Conservation (phyloP, 2,888 invertebrate species). For the Dromius quadrimaculatus region DNA sequence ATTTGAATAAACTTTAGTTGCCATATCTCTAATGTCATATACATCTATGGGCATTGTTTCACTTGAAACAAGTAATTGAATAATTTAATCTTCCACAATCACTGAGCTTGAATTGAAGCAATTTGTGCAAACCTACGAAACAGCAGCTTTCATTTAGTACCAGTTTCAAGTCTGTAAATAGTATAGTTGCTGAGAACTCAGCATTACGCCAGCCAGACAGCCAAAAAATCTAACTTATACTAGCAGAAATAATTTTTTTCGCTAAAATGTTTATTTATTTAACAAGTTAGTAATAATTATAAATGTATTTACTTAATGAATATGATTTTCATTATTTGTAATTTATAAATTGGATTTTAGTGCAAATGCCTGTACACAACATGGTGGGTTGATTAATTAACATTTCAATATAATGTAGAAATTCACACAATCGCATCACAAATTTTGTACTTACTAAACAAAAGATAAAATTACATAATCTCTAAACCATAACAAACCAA, state of each 20-base stretch:
- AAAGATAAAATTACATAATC: conserved; percentile 40
- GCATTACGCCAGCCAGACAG: too few relatives aligned
- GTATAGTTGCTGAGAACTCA: too few relatives aligned
- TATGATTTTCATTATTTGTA: conserved; percentile 3
- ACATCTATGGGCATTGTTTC: too few relatives aligned
- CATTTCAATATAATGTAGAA: conserved; percentile 37
- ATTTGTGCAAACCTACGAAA: too few relatives aligned
- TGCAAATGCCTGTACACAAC: conserved; percentile 52
- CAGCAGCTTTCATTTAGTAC: too few relatives aligned
- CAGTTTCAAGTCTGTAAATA: too few relatives aligned
- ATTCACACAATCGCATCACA: conserved; percentile 28
- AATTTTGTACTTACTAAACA: conserved; percentile 51
- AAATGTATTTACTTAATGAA: conserved; percentile 17
- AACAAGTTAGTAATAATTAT: conserved; percentile 49
- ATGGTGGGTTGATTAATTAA: conserved; percentile 47
- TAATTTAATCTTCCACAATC: too few relatives aligned
- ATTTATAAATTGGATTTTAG: conserved; percentile 37
- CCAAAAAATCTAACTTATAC: too few relatives aligned
- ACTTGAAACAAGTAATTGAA: too few relatives aligned
- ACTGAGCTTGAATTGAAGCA: too few relatives aligned
- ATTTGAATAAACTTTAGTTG: too few relatives aligned
- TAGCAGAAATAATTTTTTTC: conserved; percentile 25
- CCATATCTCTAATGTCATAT: too few relatives aligned
- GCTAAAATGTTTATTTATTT: conserved; percentile 43
- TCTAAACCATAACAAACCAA: conserved; percentile 33